Evolutionary conservation across 2,888 invertebrate genomes (phyloP).

Genomic region (Cyclophora albipunctata): DNA sequence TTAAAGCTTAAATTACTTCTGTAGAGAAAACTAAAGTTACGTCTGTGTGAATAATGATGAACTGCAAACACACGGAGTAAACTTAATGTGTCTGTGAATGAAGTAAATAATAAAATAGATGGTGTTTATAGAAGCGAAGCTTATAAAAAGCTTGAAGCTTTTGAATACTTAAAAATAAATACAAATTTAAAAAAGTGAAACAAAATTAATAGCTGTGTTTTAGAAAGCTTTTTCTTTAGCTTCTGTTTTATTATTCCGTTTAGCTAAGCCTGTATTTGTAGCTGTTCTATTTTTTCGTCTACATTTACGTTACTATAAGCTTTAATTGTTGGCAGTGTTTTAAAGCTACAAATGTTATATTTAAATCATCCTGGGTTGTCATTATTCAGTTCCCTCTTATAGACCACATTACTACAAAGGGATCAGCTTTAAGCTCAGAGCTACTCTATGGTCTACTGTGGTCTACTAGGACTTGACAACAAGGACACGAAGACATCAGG

Average conservation of each 20-base stretch:
- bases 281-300: constrained; percentile 33
- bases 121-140: constrained; percentile 40
- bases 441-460: constrained; percentile 51
- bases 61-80: constrained; percentile 15
- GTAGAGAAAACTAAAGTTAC: constrained; percentile 3
- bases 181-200: constrained; percentile 23
- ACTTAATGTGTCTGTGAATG: constrained; percentile 14
- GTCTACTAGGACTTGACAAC: constrained; percentile 46
- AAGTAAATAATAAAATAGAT: constrained; percentile 21
- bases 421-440: constrained; percentile 41
- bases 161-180: constrained; percentile 10
- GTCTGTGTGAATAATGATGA: constrained; percentile 8
- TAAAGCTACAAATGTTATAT: constrained; percentile 34
- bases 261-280: constrained; percentile 37
- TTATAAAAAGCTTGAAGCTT: constrained; percentile 38
- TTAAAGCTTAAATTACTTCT: constrained; percentile 12
- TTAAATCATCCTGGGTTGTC: constrained; percentile 40
- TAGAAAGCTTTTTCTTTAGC: constrained; percentile 20
- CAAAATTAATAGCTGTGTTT: constrained; percentile 30
- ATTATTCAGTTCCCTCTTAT: constrained; percentile 25
- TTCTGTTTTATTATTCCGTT: constrained; percentile 14
- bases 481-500: constrained; percentile 45
- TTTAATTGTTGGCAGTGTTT: constrained; percentile 47
- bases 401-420: constrained; percentile 26
- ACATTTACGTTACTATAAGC: constrained; percentile 40